Conservation (phyloP, 1,140 invertebrate genomes). For the Geopemphigus sp. region DNA sequence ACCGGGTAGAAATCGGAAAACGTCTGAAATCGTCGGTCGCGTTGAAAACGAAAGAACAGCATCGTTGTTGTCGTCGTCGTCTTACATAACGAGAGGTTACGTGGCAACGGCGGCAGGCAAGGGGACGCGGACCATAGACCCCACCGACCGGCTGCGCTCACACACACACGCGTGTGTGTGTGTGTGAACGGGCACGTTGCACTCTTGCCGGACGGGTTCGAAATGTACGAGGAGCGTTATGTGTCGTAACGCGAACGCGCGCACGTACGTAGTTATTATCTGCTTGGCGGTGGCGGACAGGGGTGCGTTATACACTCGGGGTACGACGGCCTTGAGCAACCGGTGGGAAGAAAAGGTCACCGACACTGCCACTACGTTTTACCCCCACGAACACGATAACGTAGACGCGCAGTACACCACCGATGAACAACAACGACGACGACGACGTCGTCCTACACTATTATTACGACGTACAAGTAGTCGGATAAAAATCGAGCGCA, state of each 20-base stretch:
- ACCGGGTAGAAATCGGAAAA: too few relatives aligned
- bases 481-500: too few relatives aligned
- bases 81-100: too few relatives aligned
- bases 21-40: too few relatives aligned
- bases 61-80: too few relatives aligned
- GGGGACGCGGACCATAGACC: background rate
- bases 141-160: background rate
- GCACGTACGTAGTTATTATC: too few relatives aligned
- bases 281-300: background rate
- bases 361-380: constrained; percentile 31
- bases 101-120: background rate
- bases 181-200: too few relatives aligned
- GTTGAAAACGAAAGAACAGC: too few relatives aligned
- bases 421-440: constrained; percentile 6
- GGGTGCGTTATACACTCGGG: constrained; percentile 40
- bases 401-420: background rate
- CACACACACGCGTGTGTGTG: background rate
- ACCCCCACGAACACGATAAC: constrained; percentile 16
- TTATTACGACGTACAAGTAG: too few relatives aligned
- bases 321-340: constrained; percentile 41
- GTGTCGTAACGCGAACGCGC: background rate
- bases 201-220: background rate
- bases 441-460: background rate
- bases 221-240: too few relatives aligned
- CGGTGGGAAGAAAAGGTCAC: constrained; percentile 47